Evolutionary conservation across 2,888 invertebrate genomes (phyloP).

Genomic region (Eilema depressum): DNA sequence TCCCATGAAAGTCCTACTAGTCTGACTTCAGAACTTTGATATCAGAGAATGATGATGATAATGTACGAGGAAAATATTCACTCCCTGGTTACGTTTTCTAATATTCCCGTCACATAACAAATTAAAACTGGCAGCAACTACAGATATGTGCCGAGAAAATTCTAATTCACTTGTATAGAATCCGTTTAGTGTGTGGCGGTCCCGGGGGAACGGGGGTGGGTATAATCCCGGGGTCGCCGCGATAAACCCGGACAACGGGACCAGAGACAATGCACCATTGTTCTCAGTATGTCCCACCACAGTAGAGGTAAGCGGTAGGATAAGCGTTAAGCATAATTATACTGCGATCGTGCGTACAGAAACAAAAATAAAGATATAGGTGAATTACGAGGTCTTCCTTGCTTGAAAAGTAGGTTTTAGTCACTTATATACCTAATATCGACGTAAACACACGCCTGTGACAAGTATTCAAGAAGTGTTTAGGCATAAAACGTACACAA

Average conservation of each 20-base stretch:
- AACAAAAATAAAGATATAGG: neutral
- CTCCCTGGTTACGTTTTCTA: neutral
- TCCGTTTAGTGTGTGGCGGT: conserved; percentile 22
- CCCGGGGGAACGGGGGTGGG: conserved; percentile 5
- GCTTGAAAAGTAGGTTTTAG: too few species aligned
- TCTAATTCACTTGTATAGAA: conserved; percentile 19
- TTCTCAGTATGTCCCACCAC: conserved; percentile 31
- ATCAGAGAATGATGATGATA: too few species aligned
- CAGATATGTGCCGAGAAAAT: conserved; percentile 10
- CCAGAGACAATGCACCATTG: conserved; percentile 52
- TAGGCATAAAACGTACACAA: too few species aligned
- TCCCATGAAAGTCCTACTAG: too few species aligned
- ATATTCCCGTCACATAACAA: neutral
- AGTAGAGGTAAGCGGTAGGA: conserved; percentile 27
- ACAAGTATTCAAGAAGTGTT: too few species aligned
- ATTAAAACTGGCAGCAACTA: conserved; percentile 14
- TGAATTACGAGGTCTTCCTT: too few species aligned
- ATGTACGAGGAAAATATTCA: neutral
- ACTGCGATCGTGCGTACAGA: neutral
- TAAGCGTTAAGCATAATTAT: conserved; percentile 15
- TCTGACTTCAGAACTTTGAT: too few species aligned
- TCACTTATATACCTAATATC: too few species aligned
- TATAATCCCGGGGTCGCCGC: conserved; percentile 41
- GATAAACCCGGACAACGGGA: conserved; percentile 51
- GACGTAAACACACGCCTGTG: too few species aligned